Evolutionary conservation across 2,113 vertebrate genomes (phyloP), one percentile per base, ranked within the genome.

Genomic region (Dipodomys spectabilis): DNA sequence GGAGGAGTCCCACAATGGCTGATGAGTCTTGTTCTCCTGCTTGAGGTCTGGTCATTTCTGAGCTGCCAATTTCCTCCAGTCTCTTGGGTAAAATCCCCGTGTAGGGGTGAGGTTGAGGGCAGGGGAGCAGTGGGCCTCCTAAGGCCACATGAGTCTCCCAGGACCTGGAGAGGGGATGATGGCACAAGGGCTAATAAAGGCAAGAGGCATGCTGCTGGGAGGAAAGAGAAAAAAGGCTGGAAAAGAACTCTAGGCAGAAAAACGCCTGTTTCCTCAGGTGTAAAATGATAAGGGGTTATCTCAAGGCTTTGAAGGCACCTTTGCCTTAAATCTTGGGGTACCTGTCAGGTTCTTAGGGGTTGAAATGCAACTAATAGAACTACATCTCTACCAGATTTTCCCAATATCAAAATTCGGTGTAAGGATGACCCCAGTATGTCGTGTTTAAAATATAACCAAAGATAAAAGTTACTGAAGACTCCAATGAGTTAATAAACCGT

Each of bases 381-480:
- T 53, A 67, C 49, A 53, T 12, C 82, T 81, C 73, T 71, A n/a
- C 49, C 5, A 13, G 20, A 71, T 73, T 86, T 86, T 86, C 64
- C 27, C 30, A 95, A 92, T 16, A 82, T 57, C 62, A 35, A 90
- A 84, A 94, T 92, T 84, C 45, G 91, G 15, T 82, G 88, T 90
- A 30, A 78, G 8, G 75, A 18, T 57, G 72, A 53, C 65, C 82
- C 60, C 16, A 85, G 82, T 20, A 84, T 39, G 35, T 13, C 62
- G 4, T 71, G 27, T 91, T 96, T 71, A 96, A 98, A 97, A 91
- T 39, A 97, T 2, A 0, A 78, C 80, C 57, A 95, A 81, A 88
- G 75, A 95, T 91, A 95, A 97, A 97, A 97, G 95, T 91, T 96
- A 97, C 94, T 96, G 95, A 94, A 95, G 15, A 96, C 97, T 91